Percentiles rank a stretch among this genome's conserved stretches.
Conservation (phyloP, 2,888 invertebrate genomes). For the Bombylius discolor region DNA sequence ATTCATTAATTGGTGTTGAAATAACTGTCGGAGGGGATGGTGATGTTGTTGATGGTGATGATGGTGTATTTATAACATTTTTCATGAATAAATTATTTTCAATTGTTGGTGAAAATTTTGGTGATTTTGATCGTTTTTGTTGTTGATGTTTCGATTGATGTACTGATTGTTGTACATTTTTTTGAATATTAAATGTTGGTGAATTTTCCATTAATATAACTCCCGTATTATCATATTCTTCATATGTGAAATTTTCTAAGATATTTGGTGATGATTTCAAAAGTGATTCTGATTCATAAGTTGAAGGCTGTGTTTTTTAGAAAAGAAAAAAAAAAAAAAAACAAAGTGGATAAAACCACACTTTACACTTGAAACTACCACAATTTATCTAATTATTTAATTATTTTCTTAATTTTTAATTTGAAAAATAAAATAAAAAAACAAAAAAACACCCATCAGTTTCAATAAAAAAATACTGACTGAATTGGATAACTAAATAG, state of each 20-base stretch:
- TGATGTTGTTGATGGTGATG: no score
- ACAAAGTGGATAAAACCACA: no score
- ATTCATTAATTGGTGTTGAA: conserved; percentile 9
- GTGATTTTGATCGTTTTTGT: conserved; percentile 20
- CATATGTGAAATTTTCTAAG: conserved; percentile 32
- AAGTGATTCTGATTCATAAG: conserved; percentile 24
- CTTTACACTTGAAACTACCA: no score
- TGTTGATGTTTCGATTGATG: conserved; percentile 11
- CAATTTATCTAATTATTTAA: no score
- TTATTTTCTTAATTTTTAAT: no score
- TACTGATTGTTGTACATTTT: conserved; percentile 11
- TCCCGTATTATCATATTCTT: conserved; percentile 18
- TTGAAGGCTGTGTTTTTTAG: conserved; percentile 2
- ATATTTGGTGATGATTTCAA: conserved; percentile 35
- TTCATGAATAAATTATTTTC: conserved; percentile 33
- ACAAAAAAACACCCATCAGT: no score
- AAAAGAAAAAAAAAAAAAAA: no score
- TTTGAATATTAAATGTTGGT: conserved; percentile 7
- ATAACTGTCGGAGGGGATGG: conserved; percentile 5
- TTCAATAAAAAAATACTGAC: no score
- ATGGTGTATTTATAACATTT: conserved; percentile 23
- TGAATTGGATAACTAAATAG: no score
- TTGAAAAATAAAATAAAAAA: no score
- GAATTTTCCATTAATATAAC: conserved; percentile 6
- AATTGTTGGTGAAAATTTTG: conserved; percentile 30